These are phyloP conservation scores for Cettia cetti DNA, from an alignment of 2,113 vertebrate species.

Conservation along the genomic window DNA sequence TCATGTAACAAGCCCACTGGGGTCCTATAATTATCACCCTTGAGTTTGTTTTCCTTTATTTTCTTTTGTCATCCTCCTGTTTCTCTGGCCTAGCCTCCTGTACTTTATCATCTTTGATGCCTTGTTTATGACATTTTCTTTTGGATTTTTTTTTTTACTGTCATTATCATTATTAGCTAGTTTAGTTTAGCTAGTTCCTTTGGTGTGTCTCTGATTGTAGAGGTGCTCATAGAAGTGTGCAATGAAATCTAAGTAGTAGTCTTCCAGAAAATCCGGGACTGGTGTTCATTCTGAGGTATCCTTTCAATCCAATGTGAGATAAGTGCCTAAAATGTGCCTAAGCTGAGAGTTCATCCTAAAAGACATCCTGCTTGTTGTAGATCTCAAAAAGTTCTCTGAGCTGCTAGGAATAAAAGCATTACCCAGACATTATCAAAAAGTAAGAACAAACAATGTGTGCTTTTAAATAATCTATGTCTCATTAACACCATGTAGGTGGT, in stretches of 20 bases:
- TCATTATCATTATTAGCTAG: not conserved
- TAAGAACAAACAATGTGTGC: not conserved
- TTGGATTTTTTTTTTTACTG: not conserved
- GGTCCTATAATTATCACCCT: conserved; percentile 77
- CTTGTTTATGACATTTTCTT: conserved; percentile 1
- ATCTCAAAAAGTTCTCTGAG: not conserved
- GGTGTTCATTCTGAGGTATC: conserved; percentile 33
- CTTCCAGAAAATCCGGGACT: conserved; percentile 73
- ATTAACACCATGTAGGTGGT: not conserved
- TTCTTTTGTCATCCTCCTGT: conserved; percentile 75
- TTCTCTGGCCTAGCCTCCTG: conserved; percentile 66
- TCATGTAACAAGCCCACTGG: conserved; percentile 90
- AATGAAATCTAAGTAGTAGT: conserved; percentile 65
- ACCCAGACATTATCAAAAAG: not conserved
- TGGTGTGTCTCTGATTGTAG: conserved; percentile 41
- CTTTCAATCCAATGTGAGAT: not conserved
- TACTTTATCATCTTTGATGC: conserved; percentile 69
- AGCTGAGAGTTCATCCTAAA: not conserved
- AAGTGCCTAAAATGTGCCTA: not conserved
- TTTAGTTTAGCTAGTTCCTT: conserved; percentile 60
- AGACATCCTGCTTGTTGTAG: not conserved
- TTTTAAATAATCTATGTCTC: not conserved
- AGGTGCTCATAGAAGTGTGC: conserved; percentile 47
- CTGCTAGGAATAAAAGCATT: not conserved
- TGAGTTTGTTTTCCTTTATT: conserved; percentile 77